Base-by-base conservation (phyloP, 2,797 vertebrate species). In the Acanthurus lineatus region DNA sequence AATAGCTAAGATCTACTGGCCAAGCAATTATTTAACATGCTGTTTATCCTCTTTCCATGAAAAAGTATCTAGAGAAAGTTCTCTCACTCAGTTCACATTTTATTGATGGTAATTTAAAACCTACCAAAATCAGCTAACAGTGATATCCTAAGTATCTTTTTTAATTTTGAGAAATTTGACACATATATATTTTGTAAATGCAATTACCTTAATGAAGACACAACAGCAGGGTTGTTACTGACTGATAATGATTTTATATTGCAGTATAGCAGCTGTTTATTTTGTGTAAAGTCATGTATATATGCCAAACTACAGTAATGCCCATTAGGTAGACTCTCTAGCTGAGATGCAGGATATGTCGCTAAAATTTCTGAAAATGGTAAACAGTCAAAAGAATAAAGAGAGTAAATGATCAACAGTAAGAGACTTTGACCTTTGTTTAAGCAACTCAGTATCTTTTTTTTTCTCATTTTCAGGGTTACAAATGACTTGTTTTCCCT, bases 401-500 rank as follows among this genome's bases (percentile, higher is more conserved):
- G 77, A n/a, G 19, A 45, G 87, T 91, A 76, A 91, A 90, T 92
- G 52, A 80, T 88, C 64, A 82, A 79, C 82, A 69, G 44, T 35
- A 6, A 20, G 56, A 73, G 77, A 88, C 87, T 81, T 86, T 93
- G 85, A 76, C 79, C 86, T 87, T 51, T 42, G 78, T 63, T 52
- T 40, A 22, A 19, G 48, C 12, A 57, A 28, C 51, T 38, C 28
- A 73, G 22, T 19, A 17, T 4, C 16, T 69, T 0, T 32, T 28
- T 69, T 15, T 73, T 3, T 49, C 15, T 62, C 0, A 1, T 49
- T 76, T 77, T 35, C 5, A n/a, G 6, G 9, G 28, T 73, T n/a
- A 16, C 0, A 28, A 28, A 20, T 38, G 28, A 66, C 19, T 20
- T 11, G 12, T 53, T n/a, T 54, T 35, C 45, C 42, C 8, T 15